Evolutionary conservation across 2,888 invertebrate genomes (phyloP), one percentile per base, ranked within the genome.

Genomic region (Aleiodes leptofemur): DNA sequence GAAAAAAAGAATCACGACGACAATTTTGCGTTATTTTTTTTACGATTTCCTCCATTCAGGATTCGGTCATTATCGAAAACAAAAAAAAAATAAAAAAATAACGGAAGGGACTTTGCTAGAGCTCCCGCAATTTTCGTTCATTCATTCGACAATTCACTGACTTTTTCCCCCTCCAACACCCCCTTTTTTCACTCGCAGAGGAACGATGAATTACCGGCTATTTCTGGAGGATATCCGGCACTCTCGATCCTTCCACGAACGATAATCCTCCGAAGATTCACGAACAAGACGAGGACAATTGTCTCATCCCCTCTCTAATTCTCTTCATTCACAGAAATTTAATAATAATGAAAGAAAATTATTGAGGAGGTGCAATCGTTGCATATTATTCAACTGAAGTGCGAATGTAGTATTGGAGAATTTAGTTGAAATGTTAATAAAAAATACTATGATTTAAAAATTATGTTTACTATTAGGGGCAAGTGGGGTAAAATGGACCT

Each of bases 41-140:
- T 23, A 68, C 51, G 68, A 68, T 68, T 68, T 68, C 68, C 51
- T 68, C 34, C 68, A 68, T 68, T 68, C 50, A 68, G 66, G 23
- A 66, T 29, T 23, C 51, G 34, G 50, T 68, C 51, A 68, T 68
- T 68, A 68, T 68, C 51, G 53, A 53, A 53, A 53, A 53, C 14
- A 68, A 50, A 51, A 50, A 23, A 29, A 29, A 23, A 50, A 29
- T 29, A 11, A 4, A 31, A 48, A 51, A 13, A 68, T 68, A 16
- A 68, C 68, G 51, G 68, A 51, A 48, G 29, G 56, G 48, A 16
- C 29, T 16, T n/a, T n/a, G 48, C 9, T 48, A 48, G 64, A 48
- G 43, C 34, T 64, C 48, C 16, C 50, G 31, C 31, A 34, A 14
- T 51, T n/a, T 68, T 68, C 51, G 51, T 68, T 68, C 68, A 68